A percentile compares a stretch with the other conserved stretches of the same genome.
Evolutionary conservation across 2,888 invertebrate genomes (phyloP).

Genomic region (Eupithecia abbreviata): DNA sequence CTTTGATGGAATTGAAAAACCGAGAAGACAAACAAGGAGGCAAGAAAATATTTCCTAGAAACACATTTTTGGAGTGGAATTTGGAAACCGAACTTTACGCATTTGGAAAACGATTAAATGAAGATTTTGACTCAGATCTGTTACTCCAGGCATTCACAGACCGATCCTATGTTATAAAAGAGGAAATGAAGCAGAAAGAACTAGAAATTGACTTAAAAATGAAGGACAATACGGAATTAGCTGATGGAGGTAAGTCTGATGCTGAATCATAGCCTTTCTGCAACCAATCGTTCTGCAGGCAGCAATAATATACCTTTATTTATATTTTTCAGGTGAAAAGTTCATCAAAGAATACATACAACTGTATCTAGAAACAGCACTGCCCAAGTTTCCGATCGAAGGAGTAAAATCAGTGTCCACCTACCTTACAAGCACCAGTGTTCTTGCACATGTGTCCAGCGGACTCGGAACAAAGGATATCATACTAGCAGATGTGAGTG

Average conservation of each 20-base stretch:
- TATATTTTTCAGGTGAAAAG: constrained; percentile 76
- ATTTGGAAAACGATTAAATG: constrained; percentile 92
- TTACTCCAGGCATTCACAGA: constrained; percentile 91
- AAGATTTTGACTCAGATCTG: constrained; percentile 89
- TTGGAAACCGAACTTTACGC: constrained; percentile 93
- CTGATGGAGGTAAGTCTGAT: constrained; percentile 80
- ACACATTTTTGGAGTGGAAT: constrained; percentile 92
- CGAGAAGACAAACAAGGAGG: constrained; percentile 85
- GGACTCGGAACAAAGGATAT: constrained; percentile 93
- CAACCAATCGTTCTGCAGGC: too few relatives aligned
- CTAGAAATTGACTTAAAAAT: constrained; percentile 88
- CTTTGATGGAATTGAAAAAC: constrained; percentile 84
- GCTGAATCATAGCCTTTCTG: not conserved
- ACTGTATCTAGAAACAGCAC: constrained; percentile 86
- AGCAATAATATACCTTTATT: not conserved
- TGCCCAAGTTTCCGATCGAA: constrained; percentile 90
- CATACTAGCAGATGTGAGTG: constrained; percentile 89
- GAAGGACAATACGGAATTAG: constrained; percentile 87
- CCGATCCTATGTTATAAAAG: constrained; percentile 89
- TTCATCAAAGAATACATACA: constrained; percentile 87
- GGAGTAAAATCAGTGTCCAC: constrained; percentile 87
- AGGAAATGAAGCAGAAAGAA: constrained; percentile 87
- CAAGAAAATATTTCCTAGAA: constrained; percentile 80
- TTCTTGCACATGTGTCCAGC: constrained; percentile 88
- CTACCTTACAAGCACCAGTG: constrained; percentile 86